These are phyloP conservation scores for Eciton burchellii DNA, from an alignment of 1,140 invertebrate species.

Conservation along the genomic window DNA sequence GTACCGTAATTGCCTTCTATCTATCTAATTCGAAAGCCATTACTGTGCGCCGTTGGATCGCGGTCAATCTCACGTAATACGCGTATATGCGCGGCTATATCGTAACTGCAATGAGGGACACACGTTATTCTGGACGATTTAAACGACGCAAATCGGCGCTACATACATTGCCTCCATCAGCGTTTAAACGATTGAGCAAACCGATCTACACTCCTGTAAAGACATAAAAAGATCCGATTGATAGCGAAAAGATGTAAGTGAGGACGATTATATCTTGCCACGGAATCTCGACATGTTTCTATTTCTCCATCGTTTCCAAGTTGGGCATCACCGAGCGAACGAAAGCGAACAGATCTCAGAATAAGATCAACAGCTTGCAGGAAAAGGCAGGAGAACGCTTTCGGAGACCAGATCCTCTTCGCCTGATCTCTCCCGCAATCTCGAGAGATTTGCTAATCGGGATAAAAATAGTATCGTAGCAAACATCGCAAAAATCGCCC, in stretches of 20 bases:
- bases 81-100: background rate
- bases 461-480: too few relatives aligned
- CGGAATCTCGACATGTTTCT: slow-evolving; percentile 64
- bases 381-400: background rate
- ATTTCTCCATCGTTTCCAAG: slow-evolving; percentile 65
- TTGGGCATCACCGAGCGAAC: slow-evolving; percentile 70
- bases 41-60: background rate
- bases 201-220: background rate
- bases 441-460: too few relatives aligned
- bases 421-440: too few relatives aligned
- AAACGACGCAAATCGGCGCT: background rate
- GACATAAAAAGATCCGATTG: background rate
- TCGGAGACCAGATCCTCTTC: background rate
- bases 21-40: slow-evolving; percentile 32
- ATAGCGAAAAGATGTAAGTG: slow-evolving; percentile 11
- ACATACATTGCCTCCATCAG: background rate
- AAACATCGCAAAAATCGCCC: too few relatives aligned
- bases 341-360: slow-evolving; percentile 1
- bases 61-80: slow-evolving; percentile 10
- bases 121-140: background rate
- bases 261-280: slow-evolving; percentile 42
- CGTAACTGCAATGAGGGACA: background rate
- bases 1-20: slow-evolving; percentile 50
- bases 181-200: background rate
- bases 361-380: background rate